Evolutionary conservation across 2,888 invertebrate genomes (phyloP), one percentile per base, ranked within the genome.

Genomic region (Mactromeris polynyma): DNA sequence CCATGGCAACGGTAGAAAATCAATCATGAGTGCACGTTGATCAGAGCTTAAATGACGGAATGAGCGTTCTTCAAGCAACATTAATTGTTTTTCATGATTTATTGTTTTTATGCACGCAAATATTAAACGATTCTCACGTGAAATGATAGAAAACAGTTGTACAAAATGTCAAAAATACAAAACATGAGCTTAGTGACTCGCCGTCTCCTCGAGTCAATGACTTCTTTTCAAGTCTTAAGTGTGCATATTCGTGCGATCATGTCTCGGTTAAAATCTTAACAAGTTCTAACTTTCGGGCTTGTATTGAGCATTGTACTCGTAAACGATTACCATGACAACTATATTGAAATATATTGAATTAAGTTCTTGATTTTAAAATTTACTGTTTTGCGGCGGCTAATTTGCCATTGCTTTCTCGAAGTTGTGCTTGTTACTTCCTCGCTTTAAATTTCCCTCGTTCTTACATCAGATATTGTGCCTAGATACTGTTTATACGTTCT

Each of bases 21-120:
- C 90, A 90, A 90, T 90, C 87, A 80, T 77, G 83, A 84, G 85
- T 81, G 79, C 58, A 85, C 81, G 85, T 54, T 81, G 84, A 85
- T 81, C 88, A n/a, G 73, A 31, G 77, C 81, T 58, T 88, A 85
- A 90, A 90, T 86, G 90, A 88, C 85, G 69, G 82, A 77, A 87
- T 87, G 87, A 87, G 73, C 82, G 85, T 79, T 85, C 81, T 83
- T 85, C 90, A 90, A 88, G 90, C 80, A 78, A 26, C 77, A 79
- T 87, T 90, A 88, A 88, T 88, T 90, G 90, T 87, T 90, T 88
- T 83, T 77, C n/a, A 21, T 90, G 87, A 88, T 88, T 90, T 90
- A 88, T 88, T 33, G 85, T 58, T 58, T 33, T 46, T 33, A 46
- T 89, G 79, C 84, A 85, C 69, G 85, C 80, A 80, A 64, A 80